phyloP scores from a whole-genome alignment of 2,888 invertebrate species.

The Pachymerium ferrugineum region DNA sequence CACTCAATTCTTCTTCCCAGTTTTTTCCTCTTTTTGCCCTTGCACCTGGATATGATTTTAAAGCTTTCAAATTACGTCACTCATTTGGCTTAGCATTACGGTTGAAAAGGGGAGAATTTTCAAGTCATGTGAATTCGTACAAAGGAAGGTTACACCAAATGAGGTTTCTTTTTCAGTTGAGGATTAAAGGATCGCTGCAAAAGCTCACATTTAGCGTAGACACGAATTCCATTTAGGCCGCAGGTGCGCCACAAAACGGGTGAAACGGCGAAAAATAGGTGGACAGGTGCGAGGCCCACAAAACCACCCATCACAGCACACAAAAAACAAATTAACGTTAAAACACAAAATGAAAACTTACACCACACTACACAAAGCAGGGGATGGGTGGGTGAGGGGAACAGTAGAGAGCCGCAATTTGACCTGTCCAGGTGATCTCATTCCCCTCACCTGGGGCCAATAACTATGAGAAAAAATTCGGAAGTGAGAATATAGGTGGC shows the following conservation, averaged over 20 bases:
- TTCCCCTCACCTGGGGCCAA: not conserved
- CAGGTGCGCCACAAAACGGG: conserved; percentile 11
- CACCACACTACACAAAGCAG: not conserved
- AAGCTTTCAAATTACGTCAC: not conserved
- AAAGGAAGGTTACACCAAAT: conserved; percentile 21
- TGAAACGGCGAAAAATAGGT: not conserved
- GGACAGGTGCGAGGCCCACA: conserved; percentile 12
- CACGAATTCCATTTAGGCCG: conserved; percentile 21
- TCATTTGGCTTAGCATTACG: conserved; percentile 3
- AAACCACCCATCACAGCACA: conserved; percentile 1
- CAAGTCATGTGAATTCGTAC: conserved; percentile 1
- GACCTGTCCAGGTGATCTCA: conserved; percentile 1
- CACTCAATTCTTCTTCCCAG: not conserved
- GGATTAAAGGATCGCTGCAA: not conserved
- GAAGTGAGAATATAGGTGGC: not conserved
- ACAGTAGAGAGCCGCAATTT: conserved; percentile 7
- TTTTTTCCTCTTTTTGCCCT: not conserved
- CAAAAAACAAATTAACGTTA: not conserved
- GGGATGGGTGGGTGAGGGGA: conserved; percentile 21
- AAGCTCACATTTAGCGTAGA: conserved; percentile 18
- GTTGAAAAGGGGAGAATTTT: not conserved
- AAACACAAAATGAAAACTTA: not conserved
- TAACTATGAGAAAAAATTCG: not conserved
- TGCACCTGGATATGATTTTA: conserved; percentile 10
- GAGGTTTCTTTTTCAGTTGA: not conserved